Conservation (phyloP, 1,140 invertebrate species). For the Ostrea denselamellosa region DNA sequence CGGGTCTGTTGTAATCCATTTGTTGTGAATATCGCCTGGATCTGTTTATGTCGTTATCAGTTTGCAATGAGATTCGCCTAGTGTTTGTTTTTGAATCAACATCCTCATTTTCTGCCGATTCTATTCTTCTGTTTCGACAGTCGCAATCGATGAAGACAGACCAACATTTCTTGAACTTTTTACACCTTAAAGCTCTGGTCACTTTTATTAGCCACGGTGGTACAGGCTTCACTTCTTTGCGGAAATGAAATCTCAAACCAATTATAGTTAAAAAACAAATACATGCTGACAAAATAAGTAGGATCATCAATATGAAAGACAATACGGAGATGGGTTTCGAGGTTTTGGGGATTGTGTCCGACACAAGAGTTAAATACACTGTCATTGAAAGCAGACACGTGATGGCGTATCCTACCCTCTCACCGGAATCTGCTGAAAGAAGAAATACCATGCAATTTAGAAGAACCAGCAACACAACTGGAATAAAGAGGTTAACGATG, state of each 20-base stretch:
- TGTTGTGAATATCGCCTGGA: neutral
- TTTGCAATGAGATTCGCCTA: no score
- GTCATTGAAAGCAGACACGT: constrained; percentile 52
- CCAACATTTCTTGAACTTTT: neutral
- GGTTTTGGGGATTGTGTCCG: constrained; percentile 49
- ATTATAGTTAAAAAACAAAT: constrained; percentile 49
- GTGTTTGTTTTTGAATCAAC: neutral
- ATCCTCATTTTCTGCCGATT: neutral
- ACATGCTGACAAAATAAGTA: constrained; percentile 31
- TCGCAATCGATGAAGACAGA: neutral
- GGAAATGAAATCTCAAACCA: constrained; percentile 30
- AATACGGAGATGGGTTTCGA: constrained; percentile 51
- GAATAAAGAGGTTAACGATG: constrained; percentile 51
- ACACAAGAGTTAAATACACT: constrained; percentile 51
- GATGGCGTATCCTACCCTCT: constrained; percentile 51
- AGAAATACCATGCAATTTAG: constrained; percentile 53
- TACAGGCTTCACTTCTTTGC: constrained; percentile 3
- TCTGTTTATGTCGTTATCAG: no score
- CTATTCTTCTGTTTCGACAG: neutral
- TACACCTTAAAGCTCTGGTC: neutral
- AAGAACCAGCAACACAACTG: constrained; percentile 46
- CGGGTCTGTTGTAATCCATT: neutral
- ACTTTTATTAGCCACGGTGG: neutral
- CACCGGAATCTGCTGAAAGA: constrained; percentile 51
- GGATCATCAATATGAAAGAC: constrained; percentile 46